Evolutionary conservation across 2,888 invertebrate genomes (phyloP).

Genomic region (Agonopterix heracliana): DNA sequence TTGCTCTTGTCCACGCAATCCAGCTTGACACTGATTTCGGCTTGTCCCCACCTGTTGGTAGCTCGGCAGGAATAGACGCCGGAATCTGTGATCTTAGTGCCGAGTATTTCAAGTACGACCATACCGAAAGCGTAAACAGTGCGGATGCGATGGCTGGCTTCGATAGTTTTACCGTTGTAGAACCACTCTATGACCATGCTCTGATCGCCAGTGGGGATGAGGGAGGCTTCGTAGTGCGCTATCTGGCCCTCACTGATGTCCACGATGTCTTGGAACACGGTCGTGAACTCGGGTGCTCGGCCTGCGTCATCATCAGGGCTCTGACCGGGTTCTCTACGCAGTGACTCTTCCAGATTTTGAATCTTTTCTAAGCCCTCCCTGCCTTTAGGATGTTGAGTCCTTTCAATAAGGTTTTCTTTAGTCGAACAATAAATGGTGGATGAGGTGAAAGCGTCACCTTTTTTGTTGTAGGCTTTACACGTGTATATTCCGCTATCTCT

Average conservation of each 20-base stretch:
- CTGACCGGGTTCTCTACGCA: constrained; percentile 82
- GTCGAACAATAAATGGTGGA: constrained; percentile 90
- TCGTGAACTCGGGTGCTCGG: constrained; percentile 91
- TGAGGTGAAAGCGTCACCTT: constrained; percentile 94
- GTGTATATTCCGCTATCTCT: constrained; percentile 96
- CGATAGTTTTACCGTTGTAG: constrained; percentile 92
- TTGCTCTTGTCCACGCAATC: constrained; percentile 89
- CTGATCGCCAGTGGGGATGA: constrained; percentile 95
- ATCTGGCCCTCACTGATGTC: constrained; percentile 96
- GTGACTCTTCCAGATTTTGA: constrained; percentile 91
- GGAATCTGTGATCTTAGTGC: constrained; percentile 94
- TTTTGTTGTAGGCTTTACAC: constrained; percentile 91
- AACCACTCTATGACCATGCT: constrained; percentile 97
- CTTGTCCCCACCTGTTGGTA: constrained; percentile 91
- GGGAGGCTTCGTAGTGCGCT: constrained; percentile 97
- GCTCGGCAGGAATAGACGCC: constrained; percentile 93
- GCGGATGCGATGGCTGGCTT: constrained; percentile 91
- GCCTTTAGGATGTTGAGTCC: constrained; percentile 96
- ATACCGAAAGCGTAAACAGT: constrained; percentile 98
- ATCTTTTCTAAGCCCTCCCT: constrained; percentile 93
- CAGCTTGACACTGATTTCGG: constrained; percentile 88
- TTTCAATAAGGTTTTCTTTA: constrained; percentile 89
- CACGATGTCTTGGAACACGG: constrained; percentile 87
- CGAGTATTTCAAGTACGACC: constrained; percentile 96
- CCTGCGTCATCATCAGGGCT: constrained; percentile 85